Percentiles rank a stretch among this genome's conserved stretches.
Conservation (phyloP, 2,113 vertebrate species). For the Oreocharis arfaki region DNA sequence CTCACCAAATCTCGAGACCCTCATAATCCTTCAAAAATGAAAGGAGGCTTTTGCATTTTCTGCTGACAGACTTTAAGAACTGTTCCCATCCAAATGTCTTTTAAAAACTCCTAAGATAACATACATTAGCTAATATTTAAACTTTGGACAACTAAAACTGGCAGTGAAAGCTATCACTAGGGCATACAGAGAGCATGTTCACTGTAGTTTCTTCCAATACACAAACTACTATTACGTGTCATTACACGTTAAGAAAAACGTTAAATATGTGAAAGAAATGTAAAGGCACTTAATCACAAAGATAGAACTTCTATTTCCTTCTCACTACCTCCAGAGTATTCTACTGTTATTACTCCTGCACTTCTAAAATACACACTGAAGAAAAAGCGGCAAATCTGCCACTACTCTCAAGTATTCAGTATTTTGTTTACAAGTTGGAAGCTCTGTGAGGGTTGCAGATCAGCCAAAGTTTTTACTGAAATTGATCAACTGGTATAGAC, state of each 20-base stretch:
- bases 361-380: not conserved
- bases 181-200: not conserved
- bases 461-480: not conserved
- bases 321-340: not conserved
- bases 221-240: not conserved
- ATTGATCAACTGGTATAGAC: not conserved
- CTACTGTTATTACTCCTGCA: not conserved
- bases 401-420: not conserved
- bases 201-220: not conserved
- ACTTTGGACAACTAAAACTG: not conserved
- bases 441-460: not conserved
- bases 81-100: not conserved
- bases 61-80: not conserved
- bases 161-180: not conserved
- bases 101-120: not conserved
- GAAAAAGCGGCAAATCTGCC: not conserved
- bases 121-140: not conserved
- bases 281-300: not conserved
- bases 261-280: not conserved
- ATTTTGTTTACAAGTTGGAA: not conserved
- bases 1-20: conserved; percentile 49
- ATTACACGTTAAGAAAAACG: not conserved
- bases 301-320: not conserved
- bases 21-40: conserved; percentile 58
- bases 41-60: conserved; percentile 22